Conservation (phyloP, 2,113 vertebrate genomes). For the Caranx melampygus region DNA sequence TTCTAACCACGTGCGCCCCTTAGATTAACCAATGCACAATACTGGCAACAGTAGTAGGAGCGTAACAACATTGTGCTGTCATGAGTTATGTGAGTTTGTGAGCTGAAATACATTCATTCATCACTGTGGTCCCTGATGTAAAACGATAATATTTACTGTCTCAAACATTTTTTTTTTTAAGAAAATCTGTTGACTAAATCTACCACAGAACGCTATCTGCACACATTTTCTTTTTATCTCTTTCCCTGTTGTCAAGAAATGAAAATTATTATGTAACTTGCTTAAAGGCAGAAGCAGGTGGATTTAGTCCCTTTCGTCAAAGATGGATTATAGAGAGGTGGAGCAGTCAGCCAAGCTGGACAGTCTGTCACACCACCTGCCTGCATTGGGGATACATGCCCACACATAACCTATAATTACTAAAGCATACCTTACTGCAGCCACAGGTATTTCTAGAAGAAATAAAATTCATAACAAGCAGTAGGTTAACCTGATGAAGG, state of each 20-base stretch:
- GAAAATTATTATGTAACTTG: background rate
- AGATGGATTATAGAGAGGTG: conserved; percentile 51
- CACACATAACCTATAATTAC: background rate
- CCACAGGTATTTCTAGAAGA: background rate
- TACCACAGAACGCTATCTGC: rapidly evolving
- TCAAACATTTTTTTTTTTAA: background rate
- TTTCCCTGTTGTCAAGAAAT: background rate
- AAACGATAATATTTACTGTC: background rate
- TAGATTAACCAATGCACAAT: conserved; percentile 5
- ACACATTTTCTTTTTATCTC: background rate
- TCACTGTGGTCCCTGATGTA: background rate
- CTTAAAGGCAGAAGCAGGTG: background rate
- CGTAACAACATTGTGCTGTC: background rate
- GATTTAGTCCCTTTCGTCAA: background rate
- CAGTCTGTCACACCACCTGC: conserved; percentile 57
- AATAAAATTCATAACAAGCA: no score
- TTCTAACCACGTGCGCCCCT: conserved; percentile 19
- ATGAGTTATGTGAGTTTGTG: background rate
- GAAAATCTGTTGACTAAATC: background rate
- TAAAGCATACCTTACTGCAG: background rate
- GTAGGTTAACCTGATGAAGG: no score
- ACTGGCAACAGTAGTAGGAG: background rate
- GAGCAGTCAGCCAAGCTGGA: conserved; percentile 6
- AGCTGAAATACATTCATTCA: background rate
- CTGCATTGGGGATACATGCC: background rate